phyloP scores from a whole-genome alignment of 1,140 invertebrate species.

The Brachionus asplanchnoidis region DNA sequence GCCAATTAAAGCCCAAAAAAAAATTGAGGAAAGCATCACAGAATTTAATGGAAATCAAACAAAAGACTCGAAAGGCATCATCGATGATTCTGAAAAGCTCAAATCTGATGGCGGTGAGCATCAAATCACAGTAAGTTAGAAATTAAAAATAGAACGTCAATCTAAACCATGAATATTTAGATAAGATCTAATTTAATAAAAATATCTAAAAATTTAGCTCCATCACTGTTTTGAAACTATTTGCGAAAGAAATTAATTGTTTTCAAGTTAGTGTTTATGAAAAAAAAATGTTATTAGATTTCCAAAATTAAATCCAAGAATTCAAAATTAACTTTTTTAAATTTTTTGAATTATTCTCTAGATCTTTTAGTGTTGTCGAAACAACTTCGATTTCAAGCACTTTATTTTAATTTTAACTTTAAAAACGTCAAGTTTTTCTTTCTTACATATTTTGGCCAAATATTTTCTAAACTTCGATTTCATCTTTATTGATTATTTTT shows the following conservation, averaged over 20 bases:
- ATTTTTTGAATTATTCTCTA: not conserved
- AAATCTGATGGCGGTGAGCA: slow-evolving; percentile 16
- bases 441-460: no score
- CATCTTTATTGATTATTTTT: no score
- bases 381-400: not conserved
- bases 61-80: not conserved
- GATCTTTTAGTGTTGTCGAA: not conserved
- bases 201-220: not conserved
- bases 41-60: not conserved
- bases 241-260: not conserved
- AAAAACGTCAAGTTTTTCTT: no score
- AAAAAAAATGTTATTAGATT: not conserved
- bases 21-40: not conserved
- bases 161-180: not conserved
- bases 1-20: slow-evolving; percentile 31
- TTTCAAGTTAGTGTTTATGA: not conserved
- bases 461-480: no score
- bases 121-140: slow-evolving; percentile 30
- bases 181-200: not conserved
- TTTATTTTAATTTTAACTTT: no score
- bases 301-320: not conserved
- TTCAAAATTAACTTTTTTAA: not conserved
- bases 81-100: not conserved
- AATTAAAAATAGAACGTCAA: not conserved
- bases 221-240: not conserved